phyloP scores from a whole-genome alignment of 1,140 invertebrate genomes.

The Magallana angulata region DNA sequence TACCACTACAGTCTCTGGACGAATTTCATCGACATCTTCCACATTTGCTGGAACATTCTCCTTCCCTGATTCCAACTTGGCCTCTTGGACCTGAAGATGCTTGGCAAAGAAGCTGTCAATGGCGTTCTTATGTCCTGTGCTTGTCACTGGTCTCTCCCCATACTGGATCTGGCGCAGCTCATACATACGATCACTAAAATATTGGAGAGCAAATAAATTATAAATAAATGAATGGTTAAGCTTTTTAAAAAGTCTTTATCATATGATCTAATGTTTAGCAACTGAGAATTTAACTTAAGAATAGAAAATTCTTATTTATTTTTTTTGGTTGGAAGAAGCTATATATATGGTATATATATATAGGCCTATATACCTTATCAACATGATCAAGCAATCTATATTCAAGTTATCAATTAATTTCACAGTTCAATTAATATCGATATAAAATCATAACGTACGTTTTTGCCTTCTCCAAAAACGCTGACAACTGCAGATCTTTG shows the following conservation, averaged over 20 bases:
- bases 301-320: no score
- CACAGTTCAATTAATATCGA: neutral
- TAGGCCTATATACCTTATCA: neutral
- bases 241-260: no score
- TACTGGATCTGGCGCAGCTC: slow-evolving; percentile 70
- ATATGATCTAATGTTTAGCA: no score
- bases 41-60: slow-evolving; percentile 67
- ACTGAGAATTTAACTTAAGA: no score
- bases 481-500: slow-evolving; percentile 1
- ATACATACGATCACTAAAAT: slow-evolving; percentile 74
- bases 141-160: slow-evolving; percentile 73
- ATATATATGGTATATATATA: no score
- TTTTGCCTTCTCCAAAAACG: slow-evolving; percentile 8
- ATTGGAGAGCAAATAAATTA: neutral
- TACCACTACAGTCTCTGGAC: slow-evolving; percentile 73
- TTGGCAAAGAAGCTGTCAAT: slow-evolving; percentile 71
- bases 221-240: no score
- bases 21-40: slow-evolving; percentile 69
- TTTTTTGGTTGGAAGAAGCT: no score
- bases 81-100: slow-evolving; percentile 55
- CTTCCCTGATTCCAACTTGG: slow-evolving; percentile 55
- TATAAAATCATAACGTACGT: neutral
- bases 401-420: neutral
- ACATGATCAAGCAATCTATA: neutral
- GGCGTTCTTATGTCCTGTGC: slow-evolving; percentile 63